These are phyloP conservation scores for Apaloderma vittatum DNA, from an alignment of 2,113 vertebrate species.

Conservation along the genomic window DNA sequence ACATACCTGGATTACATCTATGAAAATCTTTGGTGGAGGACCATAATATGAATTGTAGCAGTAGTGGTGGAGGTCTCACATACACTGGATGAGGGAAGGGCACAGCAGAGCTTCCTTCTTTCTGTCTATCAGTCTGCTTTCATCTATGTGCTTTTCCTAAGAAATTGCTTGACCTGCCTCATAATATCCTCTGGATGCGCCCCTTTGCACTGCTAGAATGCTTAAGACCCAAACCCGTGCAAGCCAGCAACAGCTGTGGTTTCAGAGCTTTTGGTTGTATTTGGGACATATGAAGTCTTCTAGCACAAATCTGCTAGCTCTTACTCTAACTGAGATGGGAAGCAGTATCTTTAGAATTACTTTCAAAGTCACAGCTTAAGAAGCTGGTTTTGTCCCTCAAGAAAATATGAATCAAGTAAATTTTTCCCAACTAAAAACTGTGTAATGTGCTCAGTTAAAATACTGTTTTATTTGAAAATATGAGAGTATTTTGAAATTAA, in stretches of 20 bases:
- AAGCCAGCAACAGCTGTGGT: neutral
- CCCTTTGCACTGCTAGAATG: neutral
- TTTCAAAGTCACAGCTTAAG: neutral
- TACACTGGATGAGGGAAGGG: neutral
- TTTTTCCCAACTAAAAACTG: neutral
- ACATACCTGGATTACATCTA: too few relatives aligned
- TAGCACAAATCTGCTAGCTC: rapidly evolving
- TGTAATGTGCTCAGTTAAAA: neutral
- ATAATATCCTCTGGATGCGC: neutral
- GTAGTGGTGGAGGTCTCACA: rapidly evolving
- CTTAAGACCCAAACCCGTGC: neutral
- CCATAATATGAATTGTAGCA: neutral
- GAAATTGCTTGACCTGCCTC: neutral
- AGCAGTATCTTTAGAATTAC: neutral
- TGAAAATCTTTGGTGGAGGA: neutral
- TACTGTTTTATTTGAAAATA: neutral
- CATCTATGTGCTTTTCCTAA: rapidly evolving
- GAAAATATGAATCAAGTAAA: neutral
- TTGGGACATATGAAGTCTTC: neutral
- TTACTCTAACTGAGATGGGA: neutral
- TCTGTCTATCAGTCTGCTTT: neutral
- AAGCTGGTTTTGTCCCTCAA: neutral
- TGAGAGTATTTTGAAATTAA: neutral
- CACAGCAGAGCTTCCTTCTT: neutral
- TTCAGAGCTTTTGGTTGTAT: neutral